Evolutionary conservation across 2,888 invertebrate species (phyloP).

Genomic region (Diadromus collaris): DNA sequence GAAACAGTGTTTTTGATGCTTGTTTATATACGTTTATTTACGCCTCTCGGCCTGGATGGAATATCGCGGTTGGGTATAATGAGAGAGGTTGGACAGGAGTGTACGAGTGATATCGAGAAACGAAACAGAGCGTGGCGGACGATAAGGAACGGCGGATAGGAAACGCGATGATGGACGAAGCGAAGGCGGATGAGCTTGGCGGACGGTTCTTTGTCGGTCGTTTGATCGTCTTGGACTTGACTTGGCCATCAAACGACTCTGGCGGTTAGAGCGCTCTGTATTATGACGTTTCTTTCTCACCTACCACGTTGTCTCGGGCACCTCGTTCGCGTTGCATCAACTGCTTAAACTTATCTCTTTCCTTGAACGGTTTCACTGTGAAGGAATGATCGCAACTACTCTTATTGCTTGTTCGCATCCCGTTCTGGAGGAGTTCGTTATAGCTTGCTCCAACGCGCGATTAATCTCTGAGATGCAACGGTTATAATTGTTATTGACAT

Average conservation of each 20-base stretch:
- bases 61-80: conserved; percentile 17
- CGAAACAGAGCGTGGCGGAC: background rate
- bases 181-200: conserved; percentile 14
- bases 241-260: conserved; percentile 28
- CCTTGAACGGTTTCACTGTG: background rate
- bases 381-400: background rate
- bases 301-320: conserved; percentile 39
- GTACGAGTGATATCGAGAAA: background rate
- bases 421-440: background rate
- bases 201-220: conserved; percentile 4
- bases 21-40: conserved; percentile 13
- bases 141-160: background rate
- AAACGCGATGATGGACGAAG: conserved; percentile 1
- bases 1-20: conserved; percentile 1
- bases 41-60: background rate
- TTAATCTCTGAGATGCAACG: too few relatives aligned
- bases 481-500: too few relatives aligned
- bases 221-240: conserved; percentile 20
- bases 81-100: background rate
- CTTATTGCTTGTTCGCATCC: background rate
- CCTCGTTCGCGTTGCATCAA: conserved; percentile 14
- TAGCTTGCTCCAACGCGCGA: too few relatives aligned
- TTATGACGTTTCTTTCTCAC: conserved; percentile 23
- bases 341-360: conserved; percentile 12
- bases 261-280: background rate